phyloP scores from a whole-genome alignment of 2,888 invertebrate species.

The Icerya purchasi region DNA sequence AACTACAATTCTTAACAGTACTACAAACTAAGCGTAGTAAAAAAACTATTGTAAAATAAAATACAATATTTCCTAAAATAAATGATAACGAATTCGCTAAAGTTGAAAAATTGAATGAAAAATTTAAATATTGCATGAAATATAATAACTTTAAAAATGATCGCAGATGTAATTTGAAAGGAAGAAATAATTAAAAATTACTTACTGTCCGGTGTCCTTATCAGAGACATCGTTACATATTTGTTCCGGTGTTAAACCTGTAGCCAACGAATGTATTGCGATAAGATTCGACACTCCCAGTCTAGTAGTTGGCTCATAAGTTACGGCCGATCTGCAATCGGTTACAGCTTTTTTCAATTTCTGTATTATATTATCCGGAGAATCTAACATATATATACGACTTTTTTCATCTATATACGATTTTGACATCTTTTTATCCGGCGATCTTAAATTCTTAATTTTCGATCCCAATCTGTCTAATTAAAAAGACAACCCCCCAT shows the following conservation, averaged over 20 bases:
- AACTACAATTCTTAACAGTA: too few relatives aligned
- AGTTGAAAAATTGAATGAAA: too few relatives aligned
- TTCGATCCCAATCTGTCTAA: conserved; percentile 14
- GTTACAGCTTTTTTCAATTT: conserved; percentile 77
- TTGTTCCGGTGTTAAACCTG: conserved; percentile 39
- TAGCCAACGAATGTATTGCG: conserved; percentile 53
- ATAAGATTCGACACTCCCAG: conserved; percentile 83
- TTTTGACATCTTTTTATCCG: conserved; percentile 92
- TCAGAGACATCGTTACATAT: conserved; percentile 41
- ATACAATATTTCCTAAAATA: too few relatives aligned
- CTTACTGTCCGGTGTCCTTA: conserved; percentile 51
- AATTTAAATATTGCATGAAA: too few relatives aligned
- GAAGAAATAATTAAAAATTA: conserved; percentile 17
- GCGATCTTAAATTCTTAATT: conserved; percentile 66
- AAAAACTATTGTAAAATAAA: too few relatives aligned
- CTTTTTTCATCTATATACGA: conserved; percentile 60
- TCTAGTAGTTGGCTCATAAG: conserved; percentile 52
- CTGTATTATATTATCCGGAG: conserved; percentile 39
- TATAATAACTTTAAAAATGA: too few relatives aligned
- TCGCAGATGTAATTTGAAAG: too few relatives aligned
- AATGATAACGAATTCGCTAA: too few relatives aligned
- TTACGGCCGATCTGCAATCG: conserved; percentile 64
- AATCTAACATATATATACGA: conserved; percentile 58
- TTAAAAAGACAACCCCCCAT: too few relatives aligned
- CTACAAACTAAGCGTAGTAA: too few relatives aligned